Conservation (phyloP, 37 sponge, comb jelly and placozoan species). For the Haliclona indistincta region DNA sequence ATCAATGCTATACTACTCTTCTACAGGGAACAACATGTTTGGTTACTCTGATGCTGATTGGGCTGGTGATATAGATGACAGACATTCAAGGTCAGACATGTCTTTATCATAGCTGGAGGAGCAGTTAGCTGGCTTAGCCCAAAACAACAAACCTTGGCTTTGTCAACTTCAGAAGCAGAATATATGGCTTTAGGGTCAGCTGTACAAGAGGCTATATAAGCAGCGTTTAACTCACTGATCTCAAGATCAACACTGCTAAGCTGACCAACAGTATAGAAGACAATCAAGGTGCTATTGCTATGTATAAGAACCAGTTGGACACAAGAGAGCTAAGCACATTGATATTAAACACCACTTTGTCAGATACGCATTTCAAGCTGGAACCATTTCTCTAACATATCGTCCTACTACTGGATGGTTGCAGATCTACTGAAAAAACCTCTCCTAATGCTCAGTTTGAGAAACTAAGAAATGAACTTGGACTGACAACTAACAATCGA, state of each 20-base stretch:
- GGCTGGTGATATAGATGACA: constrained; percentile 42
- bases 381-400: constrained; percentile 19
- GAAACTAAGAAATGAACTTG: too few species aligned
- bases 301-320: constrained; percentile 32
- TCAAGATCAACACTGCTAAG: neutral
- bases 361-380: constrained; percentile 5
- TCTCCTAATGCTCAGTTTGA: neutral
- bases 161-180: constrained; percentile 47
- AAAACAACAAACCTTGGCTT: constrained; percentile 27
- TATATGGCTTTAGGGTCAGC: constrained; percentile 9
- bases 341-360: constrained; percentile 40
- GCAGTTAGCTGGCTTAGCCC: constrained; percentile 47
- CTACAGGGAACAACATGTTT: neutral
- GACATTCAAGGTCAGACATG: constrained; percentile 57
- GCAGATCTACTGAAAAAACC: too few species aligned
- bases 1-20: neutral
- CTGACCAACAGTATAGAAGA: constrained; percentile 19
- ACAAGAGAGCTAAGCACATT: constrained; percentile 40
- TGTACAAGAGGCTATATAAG: constrained; percentile 8
- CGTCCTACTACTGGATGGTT: constrained; percentile 25
- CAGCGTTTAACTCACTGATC: neutral
- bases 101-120: constrained; percentile 47
- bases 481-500: too few species aligned
- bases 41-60: constrained; percentile 69
- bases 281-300: constrained; percentile 33